Evolutionary conservation across 1,140 invertebrate species (phyloP), one percentile per base, ranked within the genome.

Genomic region (Brachionus angularis): DNA sequence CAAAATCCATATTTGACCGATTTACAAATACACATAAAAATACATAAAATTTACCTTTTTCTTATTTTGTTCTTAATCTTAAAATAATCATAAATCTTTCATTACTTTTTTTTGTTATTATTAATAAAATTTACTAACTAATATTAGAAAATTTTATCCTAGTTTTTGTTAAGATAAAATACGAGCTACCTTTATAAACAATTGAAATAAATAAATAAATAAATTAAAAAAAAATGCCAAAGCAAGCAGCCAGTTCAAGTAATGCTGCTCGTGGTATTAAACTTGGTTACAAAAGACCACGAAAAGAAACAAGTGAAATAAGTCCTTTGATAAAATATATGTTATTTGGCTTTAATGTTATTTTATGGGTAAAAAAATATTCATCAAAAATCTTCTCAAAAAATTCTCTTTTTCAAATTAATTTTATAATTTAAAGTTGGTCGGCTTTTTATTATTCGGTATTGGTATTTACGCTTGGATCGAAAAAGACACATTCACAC

Each of bases 381-480:
- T 5, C n/a, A 16, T 7, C 10, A 16, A 44, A 42, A 14, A n/a
- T n/a, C n/a, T 39, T 39, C 2, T 34, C 4, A 34, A 34, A 34
- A 5, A 39, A 12, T n/a, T 39, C n/a, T 39, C n/a, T 39, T 39
- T 39, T 39, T n/a, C n/a, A n/a, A n/a, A 16, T 0, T 3, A 55
- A 33, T 2, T n/a, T 55, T 34, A 33, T 39, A 29, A n/a, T 34
- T 8, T 12, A 42, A 27, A 70, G 91, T 84, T 94, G 76, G 81
- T 91, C 47, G 93, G 92, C 8, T 83, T 93, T 21, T 85, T 87
- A 29, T 87, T 96, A 72, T 84, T 92, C 77, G 89, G 89, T 5
- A 86, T 96, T 52, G 94, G 94, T 44, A 84, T 95, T 53, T 97
- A 93, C 94, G 93, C 93, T 52, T 96, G 93, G 91, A 88, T 88